Conservation (phyloP, 2,113 vertebrate species). For the Notarius quadriscutis region DNA sequence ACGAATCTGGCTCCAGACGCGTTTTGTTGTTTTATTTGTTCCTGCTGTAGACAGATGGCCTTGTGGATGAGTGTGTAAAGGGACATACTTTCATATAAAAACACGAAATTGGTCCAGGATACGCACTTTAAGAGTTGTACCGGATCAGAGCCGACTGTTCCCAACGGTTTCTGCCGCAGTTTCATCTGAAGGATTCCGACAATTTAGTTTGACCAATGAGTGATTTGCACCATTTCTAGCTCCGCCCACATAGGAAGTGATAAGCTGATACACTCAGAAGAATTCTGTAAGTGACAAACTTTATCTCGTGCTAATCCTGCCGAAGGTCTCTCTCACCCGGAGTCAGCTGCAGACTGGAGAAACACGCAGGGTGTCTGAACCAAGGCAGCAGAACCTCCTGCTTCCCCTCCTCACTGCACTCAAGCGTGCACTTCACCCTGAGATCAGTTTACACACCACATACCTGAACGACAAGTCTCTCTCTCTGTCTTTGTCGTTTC, state of each 20-base stretch:
- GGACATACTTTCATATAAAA: too few relatives aligned
- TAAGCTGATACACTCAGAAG: neutral
- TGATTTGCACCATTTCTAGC: neutral
- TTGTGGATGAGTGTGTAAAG: too few relatives aligned
- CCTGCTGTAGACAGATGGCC: too few relatives aligned
- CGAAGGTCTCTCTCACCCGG: neutral
- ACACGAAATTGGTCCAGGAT: too few relatives aligned
- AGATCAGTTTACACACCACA: constrained; percentile 25
- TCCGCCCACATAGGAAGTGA: neutral
- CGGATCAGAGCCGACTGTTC: too few relatives aligned
- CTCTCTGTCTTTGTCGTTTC: constrained; percentile 39
- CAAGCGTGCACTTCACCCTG: neutral
- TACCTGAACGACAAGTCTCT: constrained; percentile 27
- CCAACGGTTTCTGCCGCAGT: neutral
- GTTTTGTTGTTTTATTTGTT: too few relatives aligned
- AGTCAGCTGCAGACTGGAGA: neutral
- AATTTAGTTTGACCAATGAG: neutral
- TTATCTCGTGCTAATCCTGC: neutral
- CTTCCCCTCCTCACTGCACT: neutral
- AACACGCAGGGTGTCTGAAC: neutral
- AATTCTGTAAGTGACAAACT: neutral
- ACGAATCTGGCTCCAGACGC: too few relatives aligned
- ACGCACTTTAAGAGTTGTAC: too few relatives aligned
- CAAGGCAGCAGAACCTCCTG: constrained; percentile 19
- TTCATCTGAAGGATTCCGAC: neutral